Base-by-base conservation (phyloP, 2,113 vertebrate genomes). In the Galbula dea region DNA sequence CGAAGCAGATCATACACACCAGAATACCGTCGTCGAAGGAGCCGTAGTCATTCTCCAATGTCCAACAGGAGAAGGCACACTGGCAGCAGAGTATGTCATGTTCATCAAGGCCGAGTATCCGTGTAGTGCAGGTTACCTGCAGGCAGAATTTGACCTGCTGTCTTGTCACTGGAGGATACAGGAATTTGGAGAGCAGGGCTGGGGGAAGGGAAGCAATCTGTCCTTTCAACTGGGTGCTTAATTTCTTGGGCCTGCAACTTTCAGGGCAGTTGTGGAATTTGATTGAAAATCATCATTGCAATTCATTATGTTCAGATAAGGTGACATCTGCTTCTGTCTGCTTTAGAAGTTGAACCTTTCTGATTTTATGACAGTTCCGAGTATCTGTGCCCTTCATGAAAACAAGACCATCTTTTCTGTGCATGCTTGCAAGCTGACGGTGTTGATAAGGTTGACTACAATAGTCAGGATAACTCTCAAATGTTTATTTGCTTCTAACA, bases 1-100 rank as follows among this genome's bases (percentile, higher is more conserved):
- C 98, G 98, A 83, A 99, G 98, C 94, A 98, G 98, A 86, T 99
- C 98, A 0, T 98, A 98, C 76, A 98, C 98, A 3, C 98, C 98
- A 22, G 98, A 99, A 15, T 98, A 98, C 94, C 98, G 98, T 3
- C 98, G 98, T 63, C 98, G 97, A 90, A 98, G 98, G 93, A 99
- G 98, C 97, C 98, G 98, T 83, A 99, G 98, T 94, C 98, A 98
- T 45, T 99, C 99, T 48, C 99, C 99, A 20, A 98, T 98, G 98
- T 99, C 98, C 48, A 99, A 98, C 97, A 97, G 98, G 37, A 98
- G 98, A 89, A 97, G 98, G 76, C 98, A 99, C 88, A 97, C 98
- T 83, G 98, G 98, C 94, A 99, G 98, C 98, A 98, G 98, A 97
- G 99, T 99, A 97, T 97, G 98, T 98, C 59, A 22, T 43, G 45